Evolutionary conservation across 2,888 invertebrate species (phyloP).

Genomic region (Cryptosula pallasiana): DNA sequence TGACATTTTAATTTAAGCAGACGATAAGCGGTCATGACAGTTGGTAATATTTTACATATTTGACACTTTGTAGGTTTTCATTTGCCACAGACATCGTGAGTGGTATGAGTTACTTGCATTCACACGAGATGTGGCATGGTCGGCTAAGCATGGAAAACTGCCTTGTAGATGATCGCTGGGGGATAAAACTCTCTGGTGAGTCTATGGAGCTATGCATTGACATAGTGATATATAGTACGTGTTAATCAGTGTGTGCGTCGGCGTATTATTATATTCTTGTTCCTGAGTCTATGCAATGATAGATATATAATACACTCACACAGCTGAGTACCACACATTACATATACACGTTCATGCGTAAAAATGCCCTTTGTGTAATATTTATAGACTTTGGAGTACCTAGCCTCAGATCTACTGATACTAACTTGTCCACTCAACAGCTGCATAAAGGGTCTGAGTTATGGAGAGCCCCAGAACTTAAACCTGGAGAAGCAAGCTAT

Average conservation of each 20-base stretch:
- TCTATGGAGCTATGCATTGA: background rate
- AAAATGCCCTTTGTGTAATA: constrained; percentile 11
- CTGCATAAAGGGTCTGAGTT: constrained; percentile 30
- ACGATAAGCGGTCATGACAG: no score
- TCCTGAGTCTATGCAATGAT: background rate
- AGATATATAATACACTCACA: no score
- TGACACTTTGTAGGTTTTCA: constrained; percentile 46
- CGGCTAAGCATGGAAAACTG: constrained; percentile 41
- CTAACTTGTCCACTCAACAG: background rate
- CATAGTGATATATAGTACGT: background rate
- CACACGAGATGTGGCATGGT: constrained; percentile 35
- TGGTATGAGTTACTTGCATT: constrained; percentile 39
- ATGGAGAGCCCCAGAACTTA: constrained; percentile 39
- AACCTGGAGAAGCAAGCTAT: constrained; percentile 27
- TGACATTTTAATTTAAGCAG: no score
- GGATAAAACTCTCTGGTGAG: constrained; percentile 43
- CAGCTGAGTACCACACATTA: no score
- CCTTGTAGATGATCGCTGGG: constrained; percentile 45
- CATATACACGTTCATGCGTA: no score
- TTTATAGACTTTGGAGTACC: constrained; percentile 35
- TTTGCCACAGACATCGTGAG: constrained; percentile 39
- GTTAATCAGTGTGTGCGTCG: background rate
- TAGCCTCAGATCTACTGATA: constrained; percentile 29
- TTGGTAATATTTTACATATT: no score
- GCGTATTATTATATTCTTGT: no score